Percentiles rank a stretch among this genome's conserved stretches.
phyloP scores from a whole-genome alignment of 2,113 vertebrate species.

The Myotis davidii region DNA sequence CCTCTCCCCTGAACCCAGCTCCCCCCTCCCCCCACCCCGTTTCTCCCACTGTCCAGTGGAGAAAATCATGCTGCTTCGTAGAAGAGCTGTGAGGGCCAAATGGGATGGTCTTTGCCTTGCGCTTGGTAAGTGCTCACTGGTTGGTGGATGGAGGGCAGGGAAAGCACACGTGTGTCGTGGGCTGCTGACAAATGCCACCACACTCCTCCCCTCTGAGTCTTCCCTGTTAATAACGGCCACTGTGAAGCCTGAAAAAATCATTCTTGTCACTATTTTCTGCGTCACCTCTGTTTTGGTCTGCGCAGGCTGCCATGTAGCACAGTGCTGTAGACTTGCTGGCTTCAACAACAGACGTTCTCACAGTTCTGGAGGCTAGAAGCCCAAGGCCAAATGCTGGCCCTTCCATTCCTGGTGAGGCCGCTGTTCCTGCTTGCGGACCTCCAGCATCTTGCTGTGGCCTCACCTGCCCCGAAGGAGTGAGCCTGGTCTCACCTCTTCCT shows the following conservation, averaged over 20 bases:
- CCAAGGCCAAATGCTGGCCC: not conserved
- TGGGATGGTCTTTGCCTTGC: rapidly evolving
- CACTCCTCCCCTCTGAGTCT: not conserved
- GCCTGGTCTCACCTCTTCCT: not conserved
- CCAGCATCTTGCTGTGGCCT: not conserved
- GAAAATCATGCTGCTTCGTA: not conserved
- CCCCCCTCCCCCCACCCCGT: not conserved
- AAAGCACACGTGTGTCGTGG: rapidly evolving
- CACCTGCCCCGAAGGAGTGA: not conserved
- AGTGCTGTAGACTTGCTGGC: too few species aligned
- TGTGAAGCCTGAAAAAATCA: not conserved
- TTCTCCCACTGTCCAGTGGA: not conserved
- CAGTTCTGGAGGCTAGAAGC: not conserved
- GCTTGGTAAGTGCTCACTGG: not conserved
- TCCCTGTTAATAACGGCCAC: not conserved
- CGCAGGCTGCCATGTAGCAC: not conserved
- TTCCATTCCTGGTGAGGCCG: not conserved
- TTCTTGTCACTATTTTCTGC: not conserved
- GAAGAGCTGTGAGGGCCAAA: not conserved
- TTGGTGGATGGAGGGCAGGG: not conserved
- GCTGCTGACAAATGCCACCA: not conserved
- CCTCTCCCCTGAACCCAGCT: too few species aligned
- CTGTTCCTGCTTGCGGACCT: not conserved
- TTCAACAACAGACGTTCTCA: not conserved
- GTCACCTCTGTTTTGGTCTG: not conserved